Conservation (phyloP, 2,797 vertebrate genomes). For the Hippopotamyrus pictus region DNA sequence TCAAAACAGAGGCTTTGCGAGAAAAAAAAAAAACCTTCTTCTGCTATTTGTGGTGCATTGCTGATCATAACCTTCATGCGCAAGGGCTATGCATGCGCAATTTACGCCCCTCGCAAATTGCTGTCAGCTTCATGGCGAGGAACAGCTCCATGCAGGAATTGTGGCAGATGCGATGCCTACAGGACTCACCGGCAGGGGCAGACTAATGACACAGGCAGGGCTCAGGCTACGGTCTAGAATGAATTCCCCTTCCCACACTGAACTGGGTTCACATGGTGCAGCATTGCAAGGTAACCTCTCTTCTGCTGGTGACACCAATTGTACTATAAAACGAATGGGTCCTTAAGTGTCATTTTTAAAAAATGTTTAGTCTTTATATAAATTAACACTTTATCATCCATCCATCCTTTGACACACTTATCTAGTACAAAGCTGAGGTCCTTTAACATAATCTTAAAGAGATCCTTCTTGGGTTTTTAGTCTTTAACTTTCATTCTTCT, state of each 20-base stretch:
- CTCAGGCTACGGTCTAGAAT: neutral
- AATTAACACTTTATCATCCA: neutral
- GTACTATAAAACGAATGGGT: neutral
- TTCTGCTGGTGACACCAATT: neutral
- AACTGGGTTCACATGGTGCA: neutral
- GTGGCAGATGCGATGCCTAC: neutral
- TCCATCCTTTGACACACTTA: neutral
- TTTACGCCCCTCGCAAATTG: neutral
- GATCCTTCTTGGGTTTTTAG: neutral
- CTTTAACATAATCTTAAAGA: neutral
- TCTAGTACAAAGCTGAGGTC: neutral
- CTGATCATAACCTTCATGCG: neutral
- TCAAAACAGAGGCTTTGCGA: neutral
- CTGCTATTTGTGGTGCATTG: neutral
- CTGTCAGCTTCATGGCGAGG: neutral
- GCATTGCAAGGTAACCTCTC: neutral
- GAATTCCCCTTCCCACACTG: neutral
- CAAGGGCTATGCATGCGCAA: neutral
- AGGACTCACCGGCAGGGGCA: neutral
- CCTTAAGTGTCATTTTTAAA: neutral
- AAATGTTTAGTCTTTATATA: neutral
- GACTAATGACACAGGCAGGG: neutral
- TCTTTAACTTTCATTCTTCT: neutral
- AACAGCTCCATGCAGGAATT: neutral
- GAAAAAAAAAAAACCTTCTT: neutral